phyloP scores from a whole-genome alignment of 2,797 vertebrate genomes.

The Rhincodon typus region DNA sequence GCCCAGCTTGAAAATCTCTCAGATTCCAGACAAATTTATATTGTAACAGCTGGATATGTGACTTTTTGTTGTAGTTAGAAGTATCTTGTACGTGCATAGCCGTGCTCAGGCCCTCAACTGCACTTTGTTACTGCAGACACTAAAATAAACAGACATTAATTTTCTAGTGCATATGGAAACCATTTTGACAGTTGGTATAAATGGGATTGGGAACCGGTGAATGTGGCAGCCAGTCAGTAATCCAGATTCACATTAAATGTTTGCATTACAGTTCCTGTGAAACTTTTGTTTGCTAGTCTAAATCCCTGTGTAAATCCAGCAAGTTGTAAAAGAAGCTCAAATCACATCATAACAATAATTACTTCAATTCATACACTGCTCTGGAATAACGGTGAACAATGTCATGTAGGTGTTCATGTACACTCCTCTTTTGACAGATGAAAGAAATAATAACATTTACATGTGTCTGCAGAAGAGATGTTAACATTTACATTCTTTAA shows the following conservation, averaged over 20 bases:
- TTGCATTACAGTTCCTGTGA: conserved; percentile 25
- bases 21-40: not conserved
- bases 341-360: conserved; percentile 26
- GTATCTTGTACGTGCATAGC: not conserved
- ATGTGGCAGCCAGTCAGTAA: conserved; percentile 46
- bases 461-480: conserved; percentile 37
- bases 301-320: conserved; percentile 18
- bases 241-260: conserved; percentile 43
- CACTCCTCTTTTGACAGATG: conserved; percentile 27
- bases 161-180: conserved; percentile 50
- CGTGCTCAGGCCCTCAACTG: conserved; percentile 29
- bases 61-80: not conserved
- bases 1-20: conserved; percentile 5
- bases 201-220: conserved; percentile 47
- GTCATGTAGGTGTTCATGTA: conserved; percentile 33
- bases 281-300: conserved; percentile 35
- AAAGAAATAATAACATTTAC: conserved; percentile 37
- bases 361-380: conserved; percentile 4
- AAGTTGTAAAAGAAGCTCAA: conserved; percentile 9
- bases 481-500: conserved; percentile 39
- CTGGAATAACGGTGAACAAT: conserved; percentile 15
- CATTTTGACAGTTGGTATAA: conserved; percentile 50
- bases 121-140: conserved; percentile 52
- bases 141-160: conserved; percentile 54
- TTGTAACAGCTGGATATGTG: not conserved